Base-by-base conservation (phyloP, 1,140 invertebrate genomes). In the Sinella curviseta region DNA sequence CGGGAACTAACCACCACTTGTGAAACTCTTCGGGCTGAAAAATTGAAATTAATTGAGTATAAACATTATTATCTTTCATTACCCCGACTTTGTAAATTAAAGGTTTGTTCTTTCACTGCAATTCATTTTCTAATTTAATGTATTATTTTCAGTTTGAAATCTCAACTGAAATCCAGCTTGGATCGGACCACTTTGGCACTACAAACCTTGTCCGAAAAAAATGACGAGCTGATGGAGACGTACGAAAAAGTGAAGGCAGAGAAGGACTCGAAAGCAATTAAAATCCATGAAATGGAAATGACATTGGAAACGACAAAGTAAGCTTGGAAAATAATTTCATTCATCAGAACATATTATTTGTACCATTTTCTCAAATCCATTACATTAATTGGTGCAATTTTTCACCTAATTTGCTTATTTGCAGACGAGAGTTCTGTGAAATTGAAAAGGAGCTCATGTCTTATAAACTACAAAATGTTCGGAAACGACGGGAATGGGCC, bases 401-500 rank as follows among this genome's bases (percentile, higher is more conserved):
- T 14, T n/a, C n/a, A n/a, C n/a, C n/a, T n/a, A n/a, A 60, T 14
- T 14, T 60, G 55, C 55, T 70, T 30, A 31, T 55, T 20, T 34
- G 24, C 48, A 78, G 65, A 34, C 48, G 24, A n/a, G 75, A 80
- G 28, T 31, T 48, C 26, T 33, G n/a, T 4, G 48, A n/a, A 1
- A 35, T 74, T 28, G 20, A 73, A 0, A 80, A 55, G 24, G 75
- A 77, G 31, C 54, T 80, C 0, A 55, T 76, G 17, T 48, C 39
- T 14, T 74, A 31, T 26, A 73, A 74, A 34, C 39, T 77, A 17
- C n/a, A 74, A 57, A 80, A 77, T 77, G 79, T 77, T 20, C 28
- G 33, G 30, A 33, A 57, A 39, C 26, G 79, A 74, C 33, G 79
- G 26, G 60, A 36, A 8, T 77, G 75, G 79, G 76, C 28, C n/a